These are phyloP conservation scores for Archilochus colubris DNA, from an alignment of 2,113 vertebrate species.

Conservation along the genomic window DNA sequence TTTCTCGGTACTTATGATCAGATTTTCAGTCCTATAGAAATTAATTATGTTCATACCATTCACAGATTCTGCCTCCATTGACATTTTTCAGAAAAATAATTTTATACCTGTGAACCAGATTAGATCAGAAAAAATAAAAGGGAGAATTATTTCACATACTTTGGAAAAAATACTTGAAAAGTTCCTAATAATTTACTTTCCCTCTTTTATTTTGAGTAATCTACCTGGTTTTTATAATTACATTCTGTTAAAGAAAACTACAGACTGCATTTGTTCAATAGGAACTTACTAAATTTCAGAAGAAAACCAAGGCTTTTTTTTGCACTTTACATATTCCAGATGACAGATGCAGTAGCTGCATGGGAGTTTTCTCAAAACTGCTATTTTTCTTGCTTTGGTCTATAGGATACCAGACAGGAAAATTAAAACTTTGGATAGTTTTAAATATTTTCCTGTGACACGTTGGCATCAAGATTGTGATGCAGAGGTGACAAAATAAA, in stretches of 20 bases:
- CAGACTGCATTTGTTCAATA: not conserved
- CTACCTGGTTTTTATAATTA: not conserved
- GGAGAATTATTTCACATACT: not conserved
- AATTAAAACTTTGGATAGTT: not conserved
- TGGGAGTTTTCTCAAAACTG: not conserved
- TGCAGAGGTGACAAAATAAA: not conserved
- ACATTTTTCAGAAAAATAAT: not conserved
- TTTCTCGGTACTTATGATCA: not conserved
- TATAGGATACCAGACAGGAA: not conserved
- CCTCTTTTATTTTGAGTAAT: not conserved
- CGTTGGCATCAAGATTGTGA: not conserved
- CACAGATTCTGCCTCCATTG: not conserved
- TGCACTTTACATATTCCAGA: not conserved
- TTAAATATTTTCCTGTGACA: not conserved
- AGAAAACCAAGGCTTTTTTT: not conserved
- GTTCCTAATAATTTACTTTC: not conserved
- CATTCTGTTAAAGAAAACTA: not conserved
- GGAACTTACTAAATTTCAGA: not conserved
- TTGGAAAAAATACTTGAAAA: not conserved
- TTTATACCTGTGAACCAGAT: not conserved
- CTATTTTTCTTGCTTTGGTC: not conserved
- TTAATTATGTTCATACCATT: not conserved
- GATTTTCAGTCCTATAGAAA: not conserved
- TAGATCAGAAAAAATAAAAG: not conserved
- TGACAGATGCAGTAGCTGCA: not conserved